Evolutionary conservation across 2,113 vertebrate species (phyloP).

Genomic region (Gobio gobio): DNA sequence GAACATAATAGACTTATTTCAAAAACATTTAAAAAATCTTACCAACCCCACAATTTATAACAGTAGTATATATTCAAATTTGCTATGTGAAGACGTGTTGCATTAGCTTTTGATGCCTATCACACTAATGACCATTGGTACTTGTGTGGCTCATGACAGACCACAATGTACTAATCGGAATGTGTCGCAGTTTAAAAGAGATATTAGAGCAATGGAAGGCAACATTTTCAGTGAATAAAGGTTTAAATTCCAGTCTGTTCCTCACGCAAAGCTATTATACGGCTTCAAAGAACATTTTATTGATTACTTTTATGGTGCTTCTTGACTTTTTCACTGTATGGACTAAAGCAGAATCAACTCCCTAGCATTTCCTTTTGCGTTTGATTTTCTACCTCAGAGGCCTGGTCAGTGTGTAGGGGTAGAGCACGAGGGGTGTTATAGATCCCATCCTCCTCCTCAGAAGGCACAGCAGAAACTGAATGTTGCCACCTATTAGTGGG

Average conservation of each 20-base stretch:
- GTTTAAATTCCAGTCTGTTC: not conserved
- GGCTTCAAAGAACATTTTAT: not conserved
- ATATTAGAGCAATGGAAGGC: not conserved
- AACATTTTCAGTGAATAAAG: not conserved
- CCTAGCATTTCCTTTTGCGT: not conserved
- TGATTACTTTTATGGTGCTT: not conserved
- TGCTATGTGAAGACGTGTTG: not conserved
- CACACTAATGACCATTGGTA: not conserved
- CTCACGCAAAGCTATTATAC: not conserved
- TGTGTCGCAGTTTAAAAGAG: not conserved
- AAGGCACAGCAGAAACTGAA: conserved; percentile 53
- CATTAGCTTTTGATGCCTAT: not conserved
- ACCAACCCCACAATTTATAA: not conserved
- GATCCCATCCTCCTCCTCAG: conserved; percentile 70
- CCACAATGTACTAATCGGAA: not conserved
- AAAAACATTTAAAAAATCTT: not conserved
- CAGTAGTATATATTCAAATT: not conserved
- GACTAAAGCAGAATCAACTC: not conserved
- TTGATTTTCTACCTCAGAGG: conserved; percentile 69
- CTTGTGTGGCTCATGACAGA: not conserved
- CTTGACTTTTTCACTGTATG: not conserved
- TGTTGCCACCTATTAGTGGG: conserved; percentile 77
- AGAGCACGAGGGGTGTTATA: conserved; percentile 78
- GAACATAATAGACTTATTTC: not conserved
- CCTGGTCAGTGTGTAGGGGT: conserved; percentile 64